Evolutionary conservation across 2,797 vertebrate genomes (phyloP).

Genomic region (Xiphophorus birchmanni): DNA sequence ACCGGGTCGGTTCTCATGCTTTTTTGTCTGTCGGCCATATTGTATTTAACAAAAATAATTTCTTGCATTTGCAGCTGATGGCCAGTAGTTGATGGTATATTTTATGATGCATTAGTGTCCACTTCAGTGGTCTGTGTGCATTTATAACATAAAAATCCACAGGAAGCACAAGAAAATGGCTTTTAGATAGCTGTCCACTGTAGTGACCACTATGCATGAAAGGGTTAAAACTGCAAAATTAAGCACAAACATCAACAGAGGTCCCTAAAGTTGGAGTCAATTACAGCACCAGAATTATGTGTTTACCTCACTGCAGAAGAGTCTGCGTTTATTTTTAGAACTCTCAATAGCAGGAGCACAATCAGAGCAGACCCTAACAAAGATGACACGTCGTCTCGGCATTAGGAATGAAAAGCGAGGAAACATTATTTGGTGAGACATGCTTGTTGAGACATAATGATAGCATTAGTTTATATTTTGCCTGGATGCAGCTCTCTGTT

Average conservation of each 20-base stretch:
- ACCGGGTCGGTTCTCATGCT: too few relatives aligned
- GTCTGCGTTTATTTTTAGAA: not conserved
- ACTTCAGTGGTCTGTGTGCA: too few relatives aligned
- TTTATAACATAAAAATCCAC: too few relatives aligned
- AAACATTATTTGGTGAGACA: constrained; percentile 48
- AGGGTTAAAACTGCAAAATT: constrained; percentile 3
- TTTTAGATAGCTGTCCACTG: too few relatives aligned
- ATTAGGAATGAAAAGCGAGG: constrained; percentile 26
- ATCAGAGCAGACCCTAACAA: constrained; percentile 19
- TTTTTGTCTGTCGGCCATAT: too few relatives aligned
- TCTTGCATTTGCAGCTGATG: too few relatives aligned
- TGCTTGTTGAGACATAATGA: constrained; percentile 59
- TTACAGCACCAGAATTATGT: constrained; percentile 5
- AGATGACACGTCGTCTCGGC: constrained; percentile 29
- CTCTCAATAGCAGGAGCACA: constrained; percentile 18
- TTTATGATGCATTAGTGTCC: too few relatives aligned
- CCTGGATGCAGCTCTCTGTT: constrained; percentile 57
- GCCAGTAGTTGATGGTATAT: too few relatives aligned
- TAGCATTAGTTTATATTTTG: constrained; percentile 65
- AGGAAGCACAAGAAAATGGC: too few relatives aligned
- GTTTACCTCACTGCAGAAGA: not conserved
- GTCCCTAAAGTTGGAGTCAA: not conserved
- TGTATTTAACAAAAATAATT: too few relatives aligned
- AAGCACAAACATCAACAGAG: not conserved
- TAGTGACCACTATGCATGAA: too few relatives aligned